These are phyloP conservation scores for Dyspetes luteomarginatus DNA, from an alignment of 2,888 invertebrate species.

Conservation along the genomic window DNA sequence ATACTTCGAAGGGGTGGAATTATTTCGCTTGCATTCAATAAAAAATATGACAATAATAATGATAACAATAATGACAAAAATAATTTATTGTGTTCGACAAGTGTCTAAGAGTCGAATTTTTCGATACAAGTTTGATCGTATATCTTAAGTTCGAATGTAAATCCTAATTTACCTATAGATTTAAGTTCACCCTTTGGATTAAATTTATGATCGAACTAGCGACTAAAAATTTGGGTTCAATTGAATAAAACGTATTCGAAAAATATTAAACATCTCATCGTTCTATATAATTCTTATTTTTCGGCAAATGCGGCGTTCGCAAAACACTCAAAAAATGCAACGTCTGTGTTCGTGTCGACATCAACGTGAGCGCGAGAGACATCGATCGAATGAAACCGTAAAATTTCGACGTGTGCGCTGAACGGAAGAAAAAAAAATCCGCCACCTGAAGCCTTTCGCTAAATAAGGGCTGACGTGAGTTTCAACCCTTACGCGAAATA, in stretches of 20 bases:
- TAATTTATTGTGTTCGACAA: no score
- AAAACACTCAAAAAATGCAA: no score
- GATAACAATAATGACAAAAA: no score
- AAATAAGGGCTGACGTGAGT: constrained; percentile 37
- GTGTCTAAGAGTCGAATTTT: no score
- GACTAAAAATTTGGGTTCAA: background rate
- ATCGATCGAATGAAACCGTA: constrained; percentile 62
- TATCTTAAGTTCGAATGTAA: no score
- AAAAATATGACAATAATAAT: no score
- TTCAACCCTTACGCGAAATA: constrained; percentile 37
- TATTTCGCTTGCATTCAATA: no score
- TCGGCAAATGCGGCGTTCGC: background rate
- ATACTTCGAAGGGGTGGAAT: no score
- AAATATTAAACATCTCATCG: background rate
- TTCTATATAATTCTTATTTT: constrained; percentile 33
- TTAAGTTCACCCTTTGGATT: no score
- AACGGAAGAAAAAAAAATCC: constrained; percentile 1
- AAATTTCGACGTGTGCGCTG: constrained; percentile 40
- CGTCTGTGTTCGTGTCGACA: constrained; percentile 13
- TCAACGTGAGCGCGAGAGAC: constrained; percentile 15
- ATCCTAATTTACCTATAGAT: no score
- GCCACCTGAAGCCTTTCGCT: constrained; percentile 46
- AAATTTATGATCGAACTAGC: constrained; percentile 8
- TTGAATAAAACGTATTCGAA: background rate
- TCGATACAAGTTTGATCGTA: no score